phyloP scores from a whole-genome alignment of 2,797 vertebrate genomes.

The Girardinus metallicus region DNA sequence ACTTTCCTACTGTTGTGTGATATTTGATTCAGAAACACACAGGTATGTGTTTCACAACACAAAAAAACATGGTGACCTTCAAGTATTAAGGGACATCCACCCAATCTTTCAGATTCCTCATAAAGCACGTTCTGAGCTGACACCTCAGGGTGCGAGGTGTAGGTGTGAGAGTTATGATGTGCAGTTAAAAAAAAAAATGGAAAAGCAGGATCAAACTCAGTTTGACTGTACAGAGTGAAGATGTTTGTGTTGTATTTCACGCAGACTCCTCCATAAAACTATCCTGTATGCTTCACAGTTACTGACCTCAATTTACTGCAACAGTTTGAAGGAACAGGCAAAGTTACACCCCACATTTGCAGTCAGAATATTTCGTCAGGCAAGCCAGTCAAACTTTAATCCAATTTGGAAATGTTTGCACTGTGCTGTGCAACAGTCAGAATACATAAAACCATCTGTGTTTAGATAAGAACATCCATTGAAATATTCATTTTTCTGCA shows the following conservation, averaged over 20 bases:
- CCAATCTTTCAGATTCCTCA: conserved; percentile 55
- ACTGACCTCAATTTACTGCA: not conserved
- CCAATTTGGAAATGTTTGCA: conserved; percentile 46
- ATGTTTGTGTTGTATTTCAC: conserved; percentile 36
- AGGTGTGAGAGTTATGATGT: conserved; percentile 57
- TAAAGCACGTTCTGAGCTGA: conserved; percentile 63
- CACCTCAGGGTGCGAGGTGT: conserved; percentile 46
- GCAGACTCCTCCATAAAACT: not conserved
- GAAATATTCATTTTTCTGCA: not conserved
- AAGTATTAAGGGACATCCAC: conserved; percentile 43
- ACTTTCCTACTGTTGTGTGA: not conserved
- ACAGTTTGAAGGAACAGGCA: not conserved
- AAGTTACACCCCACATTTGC: not conserved
- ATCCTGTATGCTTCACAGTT: not conserved
- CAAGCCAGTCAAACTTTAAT: conserved; percentile 41
- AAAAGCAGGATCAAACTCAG: conserved; percentile 22
- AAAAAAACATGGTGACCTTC: conserved; percentile 60
- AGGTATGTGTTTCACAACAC: conserved; percentile 4
- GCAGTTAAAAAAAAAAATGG: conserved; percentile 35
- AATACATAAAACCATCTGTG: conserved; percentile 5
- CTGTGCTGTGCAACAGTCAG: not conserved
- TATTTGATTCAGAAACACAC: not conserved
- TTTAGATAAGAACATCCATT: conserved; percentile 7
- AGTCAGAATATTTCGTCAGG: conserved; percentile 29
- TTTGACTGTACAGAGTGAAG: conserved; percentile 22